A percentile compares a stretch with the other conserved stretches of the same genome.
Conservation (phyloP, 2,888 invertebrate species). For the Apamea epomidion region DNA sequence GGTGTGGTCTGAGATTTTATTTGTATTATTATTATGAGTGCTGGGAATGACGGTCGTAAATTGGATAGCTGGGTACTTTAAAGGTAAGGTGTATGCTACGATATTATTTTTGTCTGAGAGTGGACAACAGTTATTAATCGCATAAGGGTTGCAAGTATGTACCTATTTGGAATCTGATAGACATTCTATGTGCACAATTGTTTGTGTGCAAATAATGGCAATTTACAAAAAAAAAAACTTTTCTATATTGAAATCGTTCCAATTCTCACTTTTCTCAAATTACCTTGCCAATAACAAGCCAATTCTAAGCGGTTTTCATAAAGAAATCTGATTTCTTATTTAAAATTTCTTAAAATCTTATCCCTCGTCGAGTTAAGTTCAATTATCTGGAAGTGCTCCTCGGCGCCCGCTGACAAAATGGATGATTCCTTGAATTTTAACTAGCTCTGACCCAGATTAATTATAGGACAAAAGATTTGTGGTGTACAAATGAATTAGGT, state of each 20-base stretch:
- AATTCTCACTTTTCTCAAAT: not conserved
- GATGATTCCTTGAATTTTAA: not conserved
- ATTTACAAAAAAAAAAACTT: too few species aligned
- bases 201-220: not conserved
- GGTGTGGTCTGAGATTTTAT: slow-evolving; percentile 12
- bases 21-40: slow-evolving; percentile 4
- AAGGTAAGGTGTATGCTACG: not conserved
- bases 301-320: not conserved
- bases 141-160: not conserved
- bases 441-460: not conserved
- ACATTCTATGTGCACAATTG: not conserved
- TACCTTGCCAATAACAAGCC: not conserved
- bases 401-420: not conserved
- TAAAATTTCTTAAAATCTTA: not conserved
- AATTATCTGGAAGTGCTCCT: not conserved
- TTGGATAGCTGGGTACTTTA: not conserved
- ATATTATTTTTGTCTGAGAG: not conserved
- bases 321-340: not conserved
- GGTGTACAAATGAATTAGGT: not conserved
- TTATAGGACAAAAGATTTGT: not conserved
- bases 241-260: not conserved
- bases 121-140: not conserved
- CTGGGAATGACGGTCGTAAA: not conserved
- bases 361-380: not conserved
- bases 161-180: not conserved